Evolutionary conservation across 2,888 invertebrate species (phyloP).

Genomic region (Pardosa pseudoannulata): DNA sequence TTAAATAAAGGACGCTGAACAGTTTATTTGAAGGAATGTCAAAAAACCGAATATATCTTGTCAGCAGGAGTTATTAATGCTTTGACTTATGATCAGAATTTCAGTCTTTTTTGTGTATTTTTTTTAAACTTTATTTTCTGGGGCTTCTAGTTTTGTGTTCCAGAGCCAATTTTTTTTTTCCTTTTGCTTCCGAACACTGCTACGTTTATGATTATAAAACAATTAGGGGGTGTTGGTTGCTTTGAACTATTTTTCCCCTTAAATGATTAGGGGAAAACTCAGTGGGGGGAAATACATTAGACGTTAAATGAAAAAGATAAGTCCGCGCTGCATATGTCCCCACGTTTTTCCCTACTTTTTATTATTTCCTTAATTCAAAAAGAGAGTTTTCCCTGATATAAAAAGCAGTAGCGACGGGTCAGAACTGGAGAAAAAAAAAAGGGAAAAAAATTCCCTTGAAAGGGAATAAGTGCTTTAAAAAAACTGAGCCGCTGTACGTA

Average conservation of each 20-base stretch:
- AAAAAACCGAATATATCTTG: slow-evolving; percentile 69
- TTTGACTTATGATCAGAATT: slow-evolving; percentile 63
- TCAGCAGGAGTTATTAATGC: slow-evolving; percentile 71
- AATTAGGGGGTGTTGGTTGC: slow-evolving; percentile 48
- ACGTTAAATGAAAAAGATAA: slow-evolving; percentile 68
- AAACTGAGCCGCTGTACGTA: slow-evolving; percentile 26
- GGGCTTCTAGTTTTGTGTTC: background rate
- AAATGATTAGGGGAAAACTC: slow-evolving; percentile 43
- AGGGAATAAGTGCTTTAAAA: slow-evolving; percentile 20
- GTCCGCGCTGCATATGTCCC: slow-evolving; percentile 40
- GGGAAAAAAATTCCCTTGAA: slow-evolving; percentile 12
- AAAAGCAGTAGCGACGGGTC: slow-evolving; percentile 36
- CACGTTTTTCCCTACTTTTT: slow-evolving; percentile 29
- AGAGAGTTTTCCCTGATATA: slow-evolving; percentile 22
- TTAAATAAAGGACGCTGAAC: slow-evolving; percentile 71
- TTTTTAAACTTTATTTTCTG: background rate
- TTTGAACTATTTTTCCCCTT: slow-evolving; percentile 27
- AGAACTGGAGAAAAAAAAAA: slow-evolving; percentile 17
- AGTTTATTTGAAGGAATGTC: slow-evolving; percentile 72
- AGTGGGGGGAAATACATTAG: slow-evolving; percentile 32
- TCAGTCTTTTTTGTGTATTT: slow-evolving; percentile 21
- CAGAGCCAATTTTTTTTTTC: slow-evolving; percentile 15
- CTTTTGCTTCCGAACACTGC: background rate
- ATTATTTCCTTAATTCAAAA: slow-evolving; percentile 54
- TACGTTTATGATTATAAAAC: slow-evolving; percentile 66